Base-by-base conservation (phyloP, 2,888 invertebrate species). In the Ceramica pisi region DNA sequence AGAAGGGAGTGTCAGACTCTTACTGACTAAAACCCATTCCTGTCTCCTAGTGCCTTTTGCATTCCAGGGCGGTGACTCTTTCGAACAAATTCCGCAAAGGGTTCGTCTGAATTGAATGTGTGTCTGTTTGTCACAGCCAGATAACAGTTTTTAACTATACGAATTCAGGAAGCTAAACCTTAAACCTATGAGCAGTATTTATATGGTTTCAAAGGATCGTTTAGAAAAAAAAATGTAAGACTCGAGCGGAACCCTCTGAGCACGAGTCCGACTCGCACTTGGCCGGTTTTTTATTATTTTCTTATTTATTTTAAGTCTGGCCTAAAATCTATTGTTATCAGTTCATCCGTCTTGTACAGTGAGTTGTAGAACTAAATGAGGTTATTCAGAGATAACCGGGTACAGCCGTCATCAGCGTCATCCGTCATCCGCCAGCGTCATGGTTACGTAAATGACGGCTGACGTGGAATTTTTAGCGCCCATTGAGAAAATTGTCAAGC, bases 331-430 rank as follows among this genome's bases (percentile, higher is more conserved):
- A 59, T 59, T 50, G 41, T 64, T 80, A 80, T 74, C 60, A 46
- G 60, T 46, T 16, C 23, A 80, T 77, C 75, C 23, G 26, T 76
- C 65, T 72, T 66, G 14, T 63, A 59, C 23, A 77, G 35, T 23
- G 59, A 62, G 38, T 78, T 62, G 48, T 75, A 35, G 51, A 65
- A 75, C 57, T 59, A 60, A 75, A 75, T 69, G 53, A 46, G 70
- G 63, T 55, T 57, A 46, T 48, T 57, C 23, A 44, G 16, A 65
- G 71, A 67, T 65, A 77, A 61, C 41, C 12, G 38, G 51, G 50
- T 81, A 38, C 56, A 48, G 55, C 64, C 55, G 53, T 76, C 77
- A 75, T 41, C 21, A 44, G 14, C 10, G 57, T 57, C 81, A 75
- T 66, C 65, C 44, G 78, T 78, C 81, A 53, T 4, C 9, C 10